A percentile compares a stretch with the other conserved stretches of the same genome.
phyloP scores from a whole-genome alignment of 2,797 vertebrate genomes.

The Decapterus maruadsi region DNA sequence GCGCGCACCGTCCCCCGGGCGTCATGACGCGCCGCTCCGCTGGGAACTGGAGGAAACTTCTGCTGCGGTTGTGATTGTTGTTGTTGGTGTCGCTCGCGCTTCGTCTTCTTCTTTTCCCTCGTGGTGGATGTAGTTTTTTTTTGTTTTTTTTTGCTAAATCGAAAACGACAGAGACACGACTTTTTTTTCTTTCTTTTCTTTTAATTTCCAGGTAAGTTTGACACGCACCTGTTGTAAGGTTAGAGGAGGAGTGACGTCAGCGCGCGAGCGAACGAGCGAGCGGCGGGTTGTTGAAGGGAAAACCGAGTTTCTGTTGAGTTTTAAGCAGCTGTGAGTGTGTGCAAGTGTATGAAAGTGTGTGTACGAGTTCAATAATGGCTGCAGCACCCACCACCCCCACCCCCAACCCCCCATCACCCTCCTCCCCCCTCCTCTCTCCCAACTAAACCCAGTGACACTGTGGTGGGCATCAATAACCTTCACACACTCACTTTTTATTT shows the following conservation, averaged over 20 bases:
- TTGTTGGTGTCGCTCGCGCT: not conserved
- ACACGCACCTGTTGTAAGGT: constrained; percentile 71
- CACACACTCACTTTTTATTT: not conserved
- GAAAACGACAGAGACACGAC: not conserved
- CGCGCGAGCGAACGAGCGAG: not conserved
- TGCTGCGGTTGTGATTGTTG: too few relatives aligned
- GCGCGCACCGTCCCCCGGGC: constrained; percentile 41
- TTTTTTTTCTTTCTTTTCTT: not conserved
- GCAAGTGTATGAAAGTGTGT: too few relatives aligned
- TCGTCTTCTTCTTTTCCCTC: too few relatives aligned
- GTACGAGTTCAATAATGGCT: constrained; percentile 1
- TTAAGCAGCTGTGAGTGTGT: not conserved
- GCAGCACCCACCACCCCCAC: constrained; percentile 11
- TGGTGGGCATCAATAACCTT: too few relatives aligned
- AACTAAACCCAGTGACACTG: too few relatives aligned
- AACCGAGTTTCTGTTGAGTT: constrained; percentile 4
- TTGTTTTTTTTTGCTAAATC: not conserved
- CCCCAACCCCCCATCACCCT: too few relatives aligned
- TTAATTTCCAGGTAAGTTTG: constrained; percentile 59
- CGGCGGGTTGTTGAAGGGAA: not conserved
- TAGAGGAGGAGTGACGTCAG: constrained; percentile 22
- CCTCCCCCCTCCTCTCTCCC: too few relatives aligned
- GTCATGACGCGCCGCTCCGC: constrained; percentile 10
- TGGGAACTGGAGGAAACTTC: constrained; percentile 14
- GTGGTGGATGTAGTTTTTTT: constrained; percentile 31